These are phyloP conservation scores for Amyelois transitella DNA, from an alignment of 1,140 invertebrate genomes.

Conservation along the genomic window DNA sequence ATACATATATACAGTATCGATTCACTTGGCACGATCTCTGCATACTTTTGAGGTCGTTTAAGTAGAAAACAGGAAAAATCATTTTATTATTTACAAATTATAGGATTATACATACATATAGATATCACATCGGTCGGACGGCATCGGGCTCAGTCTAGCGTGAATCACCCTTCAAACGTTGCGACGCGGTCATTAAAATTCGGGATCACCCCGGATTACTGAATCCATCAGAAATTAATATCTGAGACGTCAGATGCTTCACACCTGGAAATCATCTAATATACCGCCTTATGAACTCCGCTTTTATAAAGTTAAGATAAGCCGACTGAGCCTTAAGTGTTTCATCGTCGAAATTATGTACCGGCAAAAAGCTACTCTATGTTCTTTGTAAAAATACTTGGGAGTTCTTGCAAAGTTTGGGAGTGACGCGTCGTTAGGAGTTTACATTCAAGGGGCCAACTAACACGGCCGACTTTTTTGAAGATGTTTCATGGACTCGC, in stretches of 20 bases:
- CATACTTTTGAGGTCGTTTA: no score
- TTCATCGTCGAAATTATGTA: conserved; percentile 10
- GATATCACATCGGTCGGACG: no score
- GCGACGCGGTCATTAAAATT: conserved; percentile 37
- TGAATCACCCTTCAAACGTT: background rate
- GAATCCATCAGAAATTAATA: conserved; percentile 62
- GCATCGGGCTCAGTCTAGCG: background rate
- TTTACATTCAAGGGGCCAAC: background rate
- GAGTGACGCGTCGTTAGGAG: background rate
- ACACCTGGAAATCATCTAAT: conserved; percentile 57
- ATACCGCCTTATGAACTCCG: conserved; percentile 58
- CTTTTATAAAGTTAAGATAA: conserved; percentile 50
- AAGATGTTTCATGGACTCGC: background rate
- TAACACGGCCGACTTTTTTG: background rate
- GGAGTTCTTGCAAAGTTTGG: conserved; percentile 8
- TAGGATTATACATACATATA: no score
- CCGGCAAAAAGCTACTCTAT: background rate
- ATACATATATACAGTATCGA: no score
- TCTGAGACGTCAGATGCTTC: conserved; percentile 47
- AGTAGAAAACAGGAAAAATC: no score
- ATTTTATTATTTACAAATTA: no score
- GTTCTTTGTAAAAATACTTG: conserved; percentile 11
- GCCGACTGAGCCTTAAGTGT: conserved; percentile 24
- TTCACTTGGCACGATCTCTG: no score
- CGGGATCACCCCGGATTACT: conserved; percentile 22